Percentiles rank a stretch among this genome's conserved stretches.
phyloP scores from a whole-genome alignment of 2,797 vertebrate genomes.

The Chiloscyllium punctatum region DNA sequence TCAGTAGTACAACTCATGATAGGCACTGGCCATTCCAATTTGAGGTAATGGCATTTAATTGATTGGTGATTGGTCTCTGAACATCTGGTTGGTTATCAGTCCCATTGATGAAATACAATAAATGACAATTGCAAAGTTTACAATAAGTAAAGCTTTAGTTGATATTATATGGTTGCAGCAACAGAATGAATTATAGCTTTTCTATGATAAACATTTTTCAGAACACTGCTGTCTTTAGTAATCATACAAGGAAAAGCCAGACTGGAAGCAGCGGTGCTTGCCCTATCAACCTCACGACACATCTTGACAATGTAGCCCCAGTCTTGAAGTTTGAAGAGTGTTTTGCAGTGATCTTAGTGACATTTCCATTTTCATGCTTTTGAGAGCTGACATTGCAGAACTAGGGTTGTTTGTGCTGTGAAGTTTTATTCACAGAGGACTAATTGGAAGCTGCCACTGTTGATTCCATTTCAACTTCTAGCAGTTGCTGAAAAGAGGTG shows the following conservation, averaged over 20 bases:
- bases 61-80: background rate
- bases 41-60: background rate
- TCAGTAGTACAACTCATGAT: background rate
- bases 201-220: background rate
- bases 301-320: background rate
- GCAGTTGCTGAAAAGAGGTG: background rate
- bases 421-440: constrained; percentile 23
- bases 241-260: background rate
- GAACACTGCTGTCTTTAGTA: background rate
- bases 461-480: background rate
- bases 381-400: constrained; percentile 10
- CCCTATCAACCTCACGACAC: background rate
- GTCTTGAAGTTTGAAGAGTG: background rate
- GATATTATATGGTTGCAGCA: background rate
- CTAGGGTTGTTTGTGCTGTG: background rate
- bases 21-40: background rate
- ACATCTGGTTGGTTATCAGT: background rate
- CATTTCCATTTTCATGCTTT: constrained; percentile 6
- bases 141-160: background rate
- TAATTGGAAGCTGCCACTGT: constrained; percentile 9
- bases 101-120: background rate
- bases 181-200: background rate
- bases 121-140: background rate
- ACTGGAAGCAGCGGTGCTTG: background rate
- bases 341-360: background rate